Evolutionary conservation across 2,888 invertebrate genomes (phyloP).

Genomic region (Nebria salina): DNA sequence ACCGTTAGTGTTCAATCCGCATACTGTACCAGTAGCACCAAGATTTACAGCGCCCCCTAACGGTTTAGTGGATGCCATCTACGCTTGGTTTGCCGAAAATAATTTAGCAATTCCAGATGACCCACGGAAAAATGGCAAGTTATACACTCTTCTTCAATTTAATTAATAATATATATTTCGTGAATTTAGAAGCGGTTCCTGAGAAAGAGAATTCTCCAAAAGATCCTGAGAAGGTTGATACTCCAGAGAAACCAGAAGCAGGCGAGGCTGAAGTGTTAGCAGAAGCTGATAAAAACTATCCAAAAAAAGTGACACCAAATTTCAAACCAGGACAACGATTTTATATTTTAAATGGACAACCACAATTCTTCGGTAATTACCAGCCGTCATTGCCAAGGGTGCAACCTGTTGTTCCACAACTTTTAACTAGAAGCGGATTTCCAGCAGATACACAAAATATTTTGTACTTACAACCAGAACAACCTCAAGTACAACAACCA

Average conservation of each 20-base stretch:
- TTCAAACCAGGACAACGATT: conserved; percentile 65
- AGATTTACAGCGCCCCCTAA: conserved; percentile 37
- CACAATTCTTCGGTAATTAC: conserved; percentile 58
- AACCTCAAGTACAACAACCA: conserved; percentile 20
- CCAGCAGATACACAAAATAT: conserved; percentile 35
- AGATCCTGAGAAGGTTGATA: conserved; percentile 47
- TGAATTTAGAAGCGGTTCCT: conserved; percentile 53
- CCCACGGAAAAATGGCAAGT: conserved; percentile 31
- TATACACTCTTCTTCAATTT: neutral
- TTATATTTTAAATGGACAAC: conserved; percentile 68
- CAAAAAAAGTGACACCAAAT: conserved; percentile 45
- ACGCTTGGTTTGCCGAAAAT: conserved; percentile 39
- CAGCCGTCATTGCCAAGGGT: conserved; percentile 17
- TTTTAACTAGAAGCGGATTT: conserved; percentile 25
- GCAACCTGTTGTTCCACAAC: conserved; percentile 26
- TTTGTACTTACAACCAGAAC: conserved; percentile 34
- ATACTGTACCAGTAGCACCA: conserved; percentile 23
- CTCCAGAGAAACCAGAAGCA: conserved; percentile 48
- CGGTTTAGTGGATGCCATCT: conserved; percentile 33
- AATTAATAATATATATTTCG: neutral
- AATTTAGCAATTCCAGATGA: conserved; percentile 40
- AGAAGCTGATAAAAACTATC: conserved; percentile 50
- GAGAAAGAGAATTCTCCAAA: conserved; percentile 30
- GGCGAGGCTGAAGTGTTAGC: conserved; percentile 53
- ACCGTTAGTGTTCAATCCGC: conserved; percentile 17